phyloP scores from a whole-genome alignment of 1,140 invertebrate species.

The Zelostemma sp. region DNA sequence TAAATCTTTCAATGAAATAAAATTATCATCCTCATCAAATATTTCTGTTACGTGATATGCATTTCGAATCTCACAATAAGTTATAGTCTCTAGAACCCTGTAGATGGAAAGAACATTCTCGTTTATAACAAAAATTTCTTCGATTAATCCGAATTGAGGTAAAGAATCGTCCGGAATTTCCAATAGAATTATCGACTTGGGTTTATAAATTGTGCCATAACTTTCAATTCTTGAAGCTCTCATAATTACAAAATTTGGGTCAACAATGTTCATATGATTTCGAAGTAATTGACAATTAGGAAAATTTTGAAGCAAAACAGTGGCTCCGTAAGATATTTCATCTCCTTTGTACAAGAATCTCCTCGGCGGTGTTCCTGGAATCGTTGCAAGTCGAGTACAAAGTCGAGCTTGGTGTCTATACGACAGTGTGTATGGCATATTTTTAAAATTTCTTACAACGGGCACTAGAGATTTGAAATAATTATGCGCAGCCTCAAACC shows the following conservation, averaged over 20 bases:
- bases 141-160: conserved; percentile 16
- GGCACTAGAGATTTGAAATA: conserved; percentile 40
- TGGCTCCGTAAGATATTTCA: conserved; percentile 23
- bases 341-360: conserved; percentile 42
- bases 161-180: not conserved
- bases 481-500: conserved; percentile 33
- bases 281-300: no score
- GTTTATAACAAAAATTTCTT: conserved; percentile 19
- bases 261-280: no score
- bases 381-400: conserved; percentile 8
- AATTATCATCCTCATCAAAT: not conserved
- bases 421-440: conserved; percentile 27
- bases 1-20: conserved; percentile 12
- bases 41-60: conserved; percentile 1
- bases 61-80: conserved; percentile 9
- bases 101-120: conserved; percentile 16
- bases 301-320: no score
- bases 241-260: no score
- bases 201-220: conserved; percentile 11
- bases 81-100: not conserved
- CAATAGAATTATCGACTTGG: conserved; percentile 12
- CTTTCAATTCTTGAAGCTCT: conserved; percentile 22
- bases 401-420: conserved; percentile 35
- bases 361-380: conserved; percentile 19
- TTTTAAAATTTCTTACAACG: conserved; percentile 44